phyloP scores from a whole-genome alignment of 2,888 invertebrate species.

The Nomada lathburiana region DNA sequence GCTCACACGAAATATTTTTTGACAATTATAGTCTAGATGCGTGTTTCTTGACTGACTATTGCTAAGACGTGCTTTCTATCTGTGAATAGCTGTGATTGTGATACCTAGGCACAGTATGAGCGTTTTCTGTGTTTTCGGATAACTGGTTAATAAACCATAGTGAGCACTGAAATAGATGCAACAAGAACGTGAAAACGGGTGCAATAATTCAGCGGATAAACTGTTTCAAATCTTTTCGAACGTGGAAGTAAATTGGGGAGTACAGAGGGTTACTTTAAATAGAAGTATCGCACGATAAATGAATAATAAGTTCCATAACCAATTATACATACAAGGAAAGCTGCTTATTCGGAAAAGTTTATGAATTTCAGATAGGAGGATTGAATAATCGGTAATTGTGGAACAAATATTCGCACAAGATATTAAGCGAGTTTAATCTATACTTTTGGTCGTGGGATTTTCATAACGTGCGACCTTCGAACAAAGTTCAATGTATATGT shows the following conservation, averaged over 20 bases:
- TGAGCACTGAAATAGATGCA: too few species aligned
- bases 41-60: background rate
- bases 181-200: too few species aligned
- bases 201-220: too few species aligned
- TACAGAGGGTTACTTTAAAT: too few species aligned
- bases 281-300: too few species aligned
- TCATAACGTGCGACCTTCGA: conserved; percentile 15
- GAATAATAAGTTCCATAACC: too few species aligned
- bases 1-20: background rate
- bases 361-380: background rate
- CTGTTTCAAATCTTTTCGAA: too few species aligned
- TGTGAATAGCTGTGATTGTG: too few species aligned
- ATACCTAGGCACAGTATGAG: too few species aligned
- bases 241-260: too few species aligned
- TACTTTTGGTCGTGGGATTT: conserved; percentile 21
- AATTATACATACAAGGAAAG: background rate
- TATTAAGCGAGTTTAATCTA: conserved; percentile 13
- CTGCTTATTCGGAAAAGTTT: background rate
- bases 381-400: conserved; percentile 2
- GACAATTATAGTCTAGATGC: background rate
- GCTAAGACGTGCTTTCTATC: background rate
- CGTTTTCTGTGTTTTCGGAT: too few species aligned
- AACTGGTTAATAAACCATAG: too few species aligned
- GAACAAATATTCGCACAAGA: background rate
- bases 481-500: conserved; percentile 12